A percentile compares a stretch with the other conserved stretches of the same genome.
These are phyloP conservation scores for Drosophila phalerata DNA, from an alignment of 2,888 invertebrate genomes.

Conservation along the genomic window DNA sequence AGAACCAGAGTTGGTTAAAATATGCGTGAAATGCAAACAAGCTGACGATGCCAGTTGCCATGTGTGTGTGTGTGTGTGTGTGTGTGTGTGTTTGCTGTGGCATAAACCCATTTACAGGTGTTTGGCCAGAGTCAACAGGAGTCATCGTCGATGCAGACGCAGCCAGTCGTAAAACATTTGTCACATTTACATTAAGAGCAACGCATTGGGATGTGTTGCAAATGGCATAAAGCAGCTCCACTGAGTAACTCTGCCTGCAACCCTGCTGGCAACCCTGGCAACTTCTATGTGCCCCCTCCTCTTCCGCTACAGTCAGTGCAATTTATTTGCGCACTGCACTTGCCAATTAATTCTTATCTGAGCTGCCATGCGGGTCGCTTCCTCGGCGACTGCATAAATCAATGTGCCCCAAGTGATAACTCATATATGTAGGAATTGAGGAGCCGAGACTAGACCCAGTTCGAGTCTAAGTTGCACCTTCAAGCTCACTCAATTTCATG, in stretches of 20 bases:
- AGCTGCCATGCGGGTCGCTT: conserved; percentile 71
- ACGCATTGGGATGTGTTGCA: conserved; percentile 20
- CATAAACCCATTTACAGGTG: conserved; percentile 78
- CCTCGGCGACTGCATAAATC: conserved; percentile 75
- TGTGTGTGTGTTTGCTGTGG: conserved; percentile 41
- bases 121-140: conserved; percentile 77
- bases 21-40: conserved; percentile 69
- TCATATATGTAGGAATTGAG: conserved; percentile 57
- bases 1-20: conserved; percentile 50
- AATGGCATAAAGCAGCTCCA: conserved; percentile 3
- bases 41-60: conserved; percentile 29
- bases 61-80: conserved; percentile 16
- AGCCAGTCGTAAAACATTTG: conserved; percentile 79
- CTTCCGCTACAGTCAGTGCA: conserved; percentile 32
- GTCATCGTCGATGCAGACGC: conserved; percentile 67
- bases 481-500: conserved; percentile 78
- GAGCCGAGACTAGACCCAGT: conserved; percentile 9
- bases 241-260: conserved; percentile 25
- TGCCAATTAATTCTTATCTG: conserved; percentile 80
- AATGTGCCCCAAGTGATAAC: conserved; percentile 74
- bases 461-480: conserved; percentile 16
- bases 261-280: conserved; percentile 1
- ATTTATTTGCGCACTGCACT: conserved; percentile 78
- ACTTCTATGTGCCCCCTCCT: neutral
- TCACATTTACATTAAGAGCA: conserved; percentile 80